Conservation (phyloP, 2,797 vertebrate genomes). For the Heterohyrax brucei region DNA sequence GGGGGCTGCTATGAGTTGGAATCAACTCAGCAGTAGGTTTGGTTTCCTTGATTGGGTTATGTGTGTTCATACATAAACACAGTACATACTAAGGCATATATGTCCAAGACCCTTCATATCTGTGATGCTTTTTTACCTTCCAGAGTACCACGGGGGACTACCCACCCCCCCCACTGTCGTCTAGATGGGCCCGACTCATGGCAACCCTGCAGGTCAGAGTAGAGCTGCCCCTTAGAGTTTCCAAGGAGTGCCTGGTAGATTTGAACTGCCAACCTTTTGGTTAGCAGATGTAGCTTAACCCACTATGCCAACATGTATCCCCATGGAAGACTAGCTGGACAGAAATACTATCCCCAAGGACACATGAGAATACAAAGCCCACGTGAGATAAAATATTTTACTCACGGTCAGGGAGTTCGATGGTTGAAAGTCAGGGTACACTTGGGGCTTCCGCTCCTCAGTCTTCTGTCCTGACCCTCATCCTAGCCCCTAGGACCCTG, state of each 20-base stretch:
- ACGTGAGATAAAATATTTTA: not conserved
- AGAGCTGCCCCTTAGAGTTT: too few species aligned
- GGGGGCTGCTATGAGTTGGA: not conserved
- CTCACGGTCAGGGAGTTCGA: not conserved
- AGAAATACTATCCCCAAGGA: constrained; percentile 23
- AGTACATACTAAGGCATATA: not conserved
- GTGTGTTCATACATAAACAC: not conserved
- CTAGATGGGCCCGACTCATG: too few species aligned
- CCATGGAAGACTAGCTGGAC: not conserved
- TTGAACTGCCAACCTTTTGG: too few species aligned
- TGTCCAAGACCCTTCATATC: not conserved
- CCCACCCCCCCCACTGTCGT: too few species aligned
- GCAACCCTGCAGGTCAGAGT: too few species aligned
- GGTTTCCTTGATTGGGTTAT: not conserved
- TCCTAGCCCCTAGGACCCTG: not conserved
- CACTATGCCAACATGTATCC: too few species aligned
- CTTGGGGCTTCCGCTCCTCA: not conserved
- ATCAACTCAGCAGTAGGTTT: not conserved
- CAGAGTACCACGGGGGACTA: not conserved
- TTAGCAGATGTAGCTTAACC: too few species aligned
- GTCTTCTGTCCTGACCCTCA: not conserved
- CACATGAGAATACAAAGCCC: not conserved
- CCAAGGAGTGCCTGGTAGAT: too few species aligned
- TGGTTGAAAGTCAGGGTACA: not conserved
- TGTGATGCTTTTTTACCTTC: not conserved